phyloP scores from a whole-genome alignment of 2,113 vertebrate genomes.

The Dascyllus trimaculatus region DNA sequence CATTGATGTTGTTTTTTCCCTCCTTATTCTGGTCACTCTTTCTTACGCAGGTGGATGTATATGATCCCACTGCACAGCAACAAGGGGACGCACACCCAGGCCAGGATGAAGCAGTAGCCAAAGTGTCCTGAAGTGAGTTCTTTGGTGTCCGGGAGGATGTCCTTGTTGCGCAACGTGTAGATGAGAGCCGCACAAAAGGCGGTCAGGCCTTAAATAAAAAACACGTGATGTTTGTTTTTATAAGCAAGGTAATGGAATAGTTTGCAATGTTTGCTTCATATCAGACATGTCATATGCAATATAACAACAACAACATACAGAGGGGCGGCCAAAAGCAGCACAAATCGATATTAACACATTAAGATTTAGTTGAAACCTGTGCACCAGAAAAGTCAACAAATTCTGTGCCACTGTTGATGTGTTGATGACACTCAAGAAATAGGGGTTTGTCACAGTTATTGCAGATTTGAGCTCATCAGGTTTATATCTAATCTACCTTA shows the following conservation, averaged over 20 bases:
- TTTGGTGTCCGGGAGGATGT: slow-evolving; percentile 80
- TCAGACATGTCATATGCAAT: background rate
- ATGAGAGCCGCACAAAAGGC: slow-evolving; percentile 88
- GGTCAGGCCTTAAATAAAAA: slow-evolving; percentile 79
- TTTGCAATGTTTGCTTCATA: background rate
- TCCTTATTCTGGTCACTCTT: slow-evolving; percentile 75
- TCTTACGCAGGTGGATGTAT: slow-evolving; percentile 91
- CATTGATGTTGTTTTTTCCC: background rate
- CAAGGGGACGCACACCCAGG: slow-evolving; percentile 91
- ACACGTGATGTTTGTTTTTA: slow-evolving; percentile 11
- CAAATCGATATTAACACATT: no score
- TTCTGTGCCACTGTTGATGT: background rate
- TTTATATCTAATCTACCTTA: background rate
- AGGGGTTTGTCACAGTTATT: background rate
- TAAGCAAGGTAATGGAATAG: background rate
- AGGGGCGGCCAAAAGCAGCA: no score
- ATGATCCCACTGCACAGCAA: slow-evolving; percentile 88
- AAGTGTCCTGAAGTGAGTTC: slow-evolving; percentile 82
- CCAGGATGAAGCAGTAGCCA: slow-evolving; percentile 90
- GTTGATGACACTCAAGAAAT: background rate
- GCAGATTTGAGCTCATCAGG: background rate
- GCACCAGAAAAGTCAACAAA: background rate
- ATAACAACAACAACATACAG: background rate
- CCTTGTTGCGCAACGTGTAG: slow-evolving; percentile 86
- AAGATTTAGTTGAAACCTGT: background rate